These are phyloP conservation scores for Sarotherodon lohbergeri DNA, from an alignment of 2,113 vertebrate species.

Conservation along the genomic window DNA sequence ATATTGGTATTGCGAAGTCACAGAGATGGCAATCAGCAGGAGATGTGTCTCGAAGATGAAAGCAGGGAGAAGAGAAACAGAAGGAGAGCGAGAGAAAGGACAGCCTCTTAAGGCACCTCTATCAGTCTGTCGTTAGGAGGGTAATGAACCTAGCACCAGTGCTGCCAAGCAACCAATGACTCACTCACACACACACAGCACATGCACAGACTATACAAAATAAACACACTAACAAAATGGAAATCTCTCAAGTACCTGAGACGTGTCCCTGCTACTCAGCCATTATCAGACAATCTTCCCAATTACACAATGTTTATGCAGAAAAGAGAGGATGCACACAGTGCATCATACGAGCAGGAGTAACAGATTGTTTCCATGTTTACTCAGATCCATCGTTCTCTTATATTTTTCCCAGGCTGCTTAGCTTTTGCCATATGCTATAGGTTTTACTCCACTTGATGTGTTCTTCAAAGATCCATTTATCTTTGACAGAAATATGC, in stretches of 20 bases:
- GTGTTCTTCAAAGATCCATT: neutral
- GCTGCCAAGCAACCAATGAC: conserved; percentile 65
- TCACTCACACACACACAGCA: neutral
- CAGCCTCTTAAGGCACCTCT: conserved; percentile 56
- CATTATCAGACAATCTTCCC: conserved; percentile 4
- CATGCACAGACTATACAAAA: neutral
- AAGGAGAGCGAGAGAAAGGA: conserved; percentile 41
- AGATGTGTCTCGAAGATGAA: conserved; percentile 49
- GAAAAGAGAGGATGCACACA: neutral
- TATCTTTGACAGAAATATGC: neutral
- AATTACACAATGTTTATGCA: conserved; percentile 21
- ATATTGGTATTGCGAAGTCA: conserved; percentile 47
- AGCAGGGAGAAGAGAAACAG: conserved; percentile 40
- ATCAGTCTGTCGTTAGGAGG: conserved; percentile 67
- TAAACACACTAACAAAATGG: conserved; percentile 15
- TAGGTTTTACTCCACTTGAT: neutral
- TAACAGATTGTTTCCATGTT: neutral
- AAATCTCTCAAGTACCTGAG: conserved; percentile 5
- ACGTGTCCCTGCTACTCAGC: neutral
- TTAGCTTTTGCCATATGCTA: neutral
- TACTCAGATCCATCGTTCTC: neutral
- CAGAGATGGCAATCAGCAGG: conserved; percentile 58
- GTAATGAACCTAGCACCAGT: conserved; percentile 64
- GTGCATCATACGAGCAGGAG: neutral
- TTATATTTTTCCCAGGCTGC: neutral